These are phyloP conservation scores for Aplidium turbinatum DNA, from an alignment of 23 tunicate species.

Conservation along the genomic window DNA sequence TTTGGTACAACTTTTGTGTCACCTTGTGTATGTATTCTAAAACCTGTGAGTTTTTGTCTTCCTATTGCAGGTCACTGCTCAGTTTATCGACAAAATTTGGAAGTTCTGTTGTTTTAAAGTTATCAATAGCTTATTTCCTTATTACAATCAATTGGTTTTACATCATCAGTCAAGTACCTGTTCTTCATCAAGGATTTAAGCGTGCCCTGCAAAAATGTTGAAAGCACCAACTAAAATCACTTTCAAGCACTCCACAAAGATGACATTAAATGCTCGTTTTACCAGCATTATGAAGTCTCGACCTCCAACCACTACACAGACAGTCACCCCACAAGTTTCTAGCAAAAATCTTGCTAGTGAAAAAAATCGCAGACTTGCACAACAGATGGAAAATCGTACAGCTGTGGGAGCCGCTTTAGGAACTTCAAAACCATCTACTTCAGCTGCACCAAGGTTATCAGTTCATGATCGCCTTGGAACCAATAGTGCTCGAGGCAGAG, in stretches of 20 bases:
- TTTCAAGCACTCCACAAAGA: slow-evolving; percentile 77
- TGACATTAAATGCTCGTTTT: slow-evolving; percentile 88
- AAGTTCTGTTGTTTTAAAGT: too few relatives aligned
- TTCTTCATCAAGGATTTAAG: too few relatives aligned
- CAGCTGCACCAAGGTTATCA: background rate
- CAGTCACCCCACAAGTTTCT: slow-evolving; percentile 44
- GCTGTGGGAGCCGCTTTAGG: slow-evolving; percentile 54
- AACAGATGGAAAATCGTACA: slow-evolving; percentile 91
- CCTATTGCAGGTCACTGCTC: too few relatives aligned
- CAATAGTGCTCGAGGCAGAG: background rate
- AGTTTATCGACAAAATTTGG: too few relatives aligned
- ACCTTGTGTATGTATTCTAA: too few relatives aligned
- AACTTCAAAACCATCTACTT: slow-evolving; percentile 1
- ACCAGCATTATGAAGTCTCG: slow-evolving; percentile 87
- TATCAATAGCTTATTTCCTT: too few relatives aligned
- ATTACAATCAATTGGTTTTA: too few relatives aligned
- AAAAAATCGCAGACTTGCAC: slow-evolving; percentile 87
- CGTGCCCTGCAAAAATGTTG: too few relatives aligned
- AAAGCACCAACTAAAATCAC: slow-evolving; percentile 73
- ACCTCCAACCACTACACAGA: slow-evolving; percentile 42
- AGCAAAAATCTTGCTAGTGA: slow-evolving; percentile 77
- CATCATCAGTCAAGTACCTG: too few relatives aligned
- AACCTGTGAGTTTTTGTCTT: too few relatives aligned
- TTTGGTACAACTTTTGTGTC: too few relatives aligned
- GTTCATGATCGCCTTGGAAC: slow-evolving; percentile 51